A percentile compares a stretch with the other conserved stretches of the same genome.
Evolutionary conservation across 2,888 invertebrate genomes (phyloP).

Genomic region (Orthonevra nobilis): DNA sequence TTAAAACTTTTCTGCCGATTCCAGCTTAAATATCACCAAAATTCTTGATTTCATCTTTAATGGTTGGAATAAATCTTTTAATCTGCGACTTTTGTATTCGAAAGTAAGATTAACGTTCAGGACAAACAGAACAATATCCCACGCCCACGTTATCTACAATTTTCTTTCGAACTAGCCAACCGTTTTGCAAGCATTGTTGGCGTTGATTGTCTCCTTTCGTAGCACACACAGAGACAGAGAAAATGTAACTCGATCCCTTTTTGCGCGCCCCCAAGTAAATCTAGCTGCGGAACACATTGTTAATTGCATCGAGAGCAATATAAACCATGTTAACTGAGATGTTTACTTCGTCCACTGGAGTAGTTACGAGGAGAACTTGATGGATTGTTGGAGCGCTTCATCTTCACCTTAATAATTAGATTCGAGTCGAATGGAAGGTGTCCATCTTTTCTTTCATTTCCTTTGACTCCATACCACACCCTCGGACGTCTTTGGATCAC

Average conservation of each 20-base stretch:
- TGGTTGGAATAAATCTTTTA: not conserved
- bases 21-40: not conserved
- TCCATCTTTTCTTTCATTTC: too few relatives aligned
- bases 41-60: not conserved
- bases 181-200: not conserved
- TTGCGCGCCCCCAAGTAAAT: not conserved
- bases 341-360: conserved; percentile 26
- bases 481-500: conserved; percentile 14
- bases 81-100: not conserved
- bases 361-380: conserved; percentile 32
- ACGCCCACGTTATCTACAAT: not conserved
- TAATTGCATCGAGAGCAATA: conserved; percentile 37
- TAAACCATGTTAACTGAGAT: conserved; percentile 38
- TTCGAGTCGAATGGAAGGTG: conserved; percentile 12
- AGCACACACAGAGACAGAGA: not conserved
- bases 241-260: conserved; percentile 1
- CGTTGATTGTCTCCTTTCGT: conserved; percentile 5
- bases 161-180: not conserved
- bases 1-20: too few relatives aligned
- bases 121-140: conserved; percentile 4
- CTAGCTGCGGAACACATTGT: conserved; percentile 17
- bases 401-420: conserved; percentile 55
- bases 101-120: conserved; percentile 21
- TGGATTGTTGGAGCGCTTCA: conserved; percentile 35
- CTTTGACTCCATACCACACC: not conserved